Base-by-base conservation (phyloP, 1,140 invertebrate species). In the Plodia interpunctella region DNA sequence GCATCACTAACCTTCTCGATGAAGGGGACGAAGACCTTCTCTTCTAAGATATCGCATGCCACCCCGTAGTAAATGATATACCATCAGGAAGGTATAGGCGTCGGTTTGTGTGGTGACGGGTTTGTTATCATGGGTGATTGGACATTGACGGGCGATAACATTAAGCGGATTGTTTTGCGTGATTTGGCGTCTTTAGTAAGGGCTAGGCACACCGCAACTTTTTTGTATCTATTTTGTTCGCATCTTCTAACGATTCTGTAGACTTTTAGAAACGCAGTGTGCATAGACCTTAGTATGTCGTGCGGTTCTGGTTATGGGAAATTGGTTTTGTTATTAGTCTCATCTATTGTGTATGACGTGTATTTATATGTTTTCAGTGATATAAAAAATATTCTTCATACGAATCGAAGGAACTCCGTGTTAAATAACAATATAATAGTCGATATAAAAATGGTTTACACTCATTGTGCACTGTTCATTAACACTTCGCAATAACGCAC, bases 21-120 rank as follows among this genome's bases (percentile, higher is more conserved):
- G 96, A 98, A 78, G 95, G 95, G 32, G 98, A 99, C 80, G 97
- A 98, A 76, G 98, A 98, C 91, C 88, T 99, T 21, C 91, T 99
- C 28, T 99, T 99, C 88, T 98, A 97, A 76, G 13, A n/a, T 30
- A 3, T 53, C 25, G 51, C 51, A 66, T 32, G 44, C 56, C 21
- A 21, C 13, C 25, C 55, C 53, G 55, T 65, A 66, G 61, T 53
- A 53, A 10, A 53, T 25, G 51, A 44, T 44, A 17, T 44, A 6
- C 38, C 30, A 32, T 9, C 30, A 17, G 38, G 13, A 35, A 35
- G 32, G 38, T 44, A 44, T 44, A 15, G 10, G 8, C 3, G 30
- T 13, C 15, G 38, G 38, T 15, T 44, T 44, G 38, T 44, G 38
- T 44, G 38, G 38, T 44, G 38, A n/a, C 15, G 38, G 38, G 38